Evolutionary conservation across 23 tunicate genomes (phyloP), one percentile per base, ranked within the genome.

Genomic region (Halocynthia aurantium): DNA sequence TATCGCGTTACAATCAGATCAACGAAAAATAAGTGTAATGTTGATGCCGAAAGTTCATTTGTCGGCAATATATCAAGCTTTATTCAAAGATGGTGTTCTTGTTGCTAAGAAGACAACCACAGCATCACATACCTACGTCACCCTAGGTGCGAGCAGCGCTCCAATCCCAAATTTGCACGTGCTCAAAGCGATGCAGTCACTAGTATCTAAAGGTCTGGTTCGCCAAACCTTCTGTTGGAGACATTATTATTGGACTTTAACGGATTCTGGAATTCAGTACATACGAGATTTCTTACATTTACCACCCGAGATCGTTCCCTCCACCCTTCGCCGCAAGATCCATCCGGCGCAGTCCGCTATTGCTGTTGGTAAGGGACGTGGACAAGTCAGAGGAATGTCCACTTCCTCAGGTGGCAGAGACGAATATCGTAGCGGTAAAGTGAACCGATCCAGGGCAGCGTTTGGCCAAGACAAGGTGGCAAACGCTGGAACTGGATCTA

Each of bases 161-260:
- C 70, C 78, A 71, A 52, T 80, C 11, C 76, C 62, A 13, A 80
- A 80, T 17, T 52, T 80, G 12, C 76, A 67, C 61, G 83, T 80
- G 8, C 31, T 80, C 10, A 80, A 80, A 67, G 83, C 76, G 20
- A 69, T 67, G 83, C 83, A 80, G 76, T 80, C 83, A 18, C 19
- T 80, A 21, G 53, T 62, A n/a, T 80, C 83, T 10, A 70, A 70
- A 51, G 83, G 83, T 18, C 31, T 67, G 11, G 76, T 80, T 21
- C 72, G 55, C 22, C 83, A 80, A 6, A 70, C 73, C 10, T 80
- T 71, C 62, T 70, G 76, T 40, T 80, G 83, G 83, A 67, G 83
- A 72, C 83, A 80, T 52, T 80, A 67, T 51, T 80, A 80, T 61
- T 80, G 83, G 83, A 70, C 74, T 15, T 52, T 80, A 20, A 80